Evolutionary conservation across 92 coral and sea anemone species (phyloP).

Genomic region (Epizoanthus stellaris): DNA sequence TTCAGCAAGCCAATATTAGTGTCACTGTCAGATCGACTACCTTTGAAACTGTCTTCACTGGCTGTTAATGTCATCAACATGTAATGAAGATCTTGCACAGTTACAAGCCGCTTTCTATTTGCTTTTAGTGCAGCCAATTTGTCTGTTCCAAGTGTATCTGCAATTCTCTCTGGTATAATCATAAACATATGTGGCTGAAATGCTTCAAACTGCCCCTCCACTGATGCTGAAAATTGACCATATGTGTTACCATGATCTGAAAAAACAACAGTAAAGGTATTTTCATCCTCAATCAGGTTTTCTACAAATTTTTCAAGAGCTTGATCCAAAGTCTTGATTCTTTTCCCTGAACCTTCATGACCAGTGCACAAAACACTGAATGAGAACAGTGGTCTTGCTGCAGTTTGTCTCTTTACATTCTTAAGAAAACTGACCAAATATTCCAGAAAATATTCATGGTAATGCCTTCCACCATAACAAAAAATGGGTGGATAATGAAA

Average conservation of each 20-base stretch:
- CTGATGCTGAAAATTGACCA: slow-evolving; percentile 64
- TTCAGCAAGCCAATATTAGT: slow-evolving; percentile 62
- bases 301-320: slow-evolving; percentile 60
- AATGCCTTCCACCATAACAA: slow-evolving; percentile 63
- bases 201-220: slow-evolving; percentile 82
- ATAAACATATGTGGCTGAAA: slow-evolving; percentile 80
- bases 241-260: slow-evolving; percentile 88
- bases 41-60: neutral
- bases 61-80: slow-evolving; percentile 64
- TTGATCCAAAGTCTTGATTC: slow-evolving; percentile 68
- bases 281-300: slow-evolving; percentile 59
- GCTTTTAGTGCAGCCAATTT: slow-evolving; percentile 55
- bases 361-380: slow-evolving; percentile 66
- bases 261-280: slow-evolving; percentile 75
- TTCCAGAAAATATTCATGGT: slow-evolving; percentile 62
- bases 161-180: slow-evolving; percentile 62
- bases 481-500: slow-evolving; percentile 45
- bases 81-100: slow-evolving; percentile 72
- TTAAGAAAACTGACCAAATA: slow-evolving; percentile 41
- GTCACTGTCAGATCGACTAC: slow-evolving; percentile 18
- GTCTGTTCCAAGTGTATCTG: slow-evolving; percentile 57
- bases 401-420: slow-evolving; percentile 33
- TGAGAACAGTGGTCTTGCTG: slow-evolving; percentile 67
- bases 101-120: slow-evolving; percentile 67
- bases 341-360: slow-evolving; percentile 71